phyloP scores from a whole-genome alignment of 2,113 vertebrate genomes.

The Trogon surrucura region DNA sequence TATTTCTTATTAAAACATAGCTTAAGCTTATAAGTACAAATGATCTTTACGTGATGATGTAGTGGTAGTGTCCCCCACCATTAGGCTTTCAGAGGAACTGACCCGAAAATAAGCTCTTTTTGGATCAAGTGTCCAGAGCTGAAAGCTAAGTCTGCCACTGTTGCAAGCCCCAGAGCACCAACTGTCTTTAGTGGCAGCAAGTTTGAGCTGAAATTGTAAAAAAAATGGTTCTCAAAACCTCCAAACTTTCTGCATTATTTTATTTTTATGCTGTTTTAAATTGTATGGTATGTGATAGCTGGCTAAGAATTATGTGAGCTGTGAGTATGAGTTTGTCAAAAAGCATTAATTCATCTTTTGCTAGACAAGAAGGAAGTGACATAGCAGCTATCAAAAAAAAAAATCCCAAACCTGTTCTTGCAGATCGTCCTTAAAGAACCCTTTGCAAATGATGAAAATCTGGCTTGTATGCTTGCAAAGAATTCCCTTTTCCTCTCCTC shows the following conservation, averaged over 20 bases:
- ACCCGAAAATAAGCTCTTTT: neutral
- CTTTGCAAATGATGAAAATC: neutral
- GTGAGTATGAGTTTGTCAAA: constrained; percentile 11
- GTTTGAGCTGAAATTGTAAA: neutral
- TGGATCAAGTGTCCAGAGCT: neutral
- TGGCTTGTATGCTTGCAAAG: neutral
- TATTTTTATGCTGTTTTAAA: neutral
- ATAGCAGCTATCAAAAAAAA: constrained; percentile 43
- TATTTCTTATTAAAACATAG: neutral
- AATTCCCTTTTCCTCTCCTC: neutral
- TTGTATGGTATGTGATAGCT: constrained; percentile 12
- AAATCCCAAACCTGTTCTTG: neutral
- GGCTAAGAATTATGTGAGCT: neutral
- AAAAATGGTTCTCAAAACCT: neutral
- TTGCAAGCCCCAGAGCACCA: neutral
- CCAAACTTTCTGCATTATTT: neutral
- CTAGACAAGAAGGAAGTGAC: constrained; percentile 52
- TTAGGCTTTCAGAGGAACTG: neutral
- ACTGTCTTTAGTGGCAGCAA: neutral
- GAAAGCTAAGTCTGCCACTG: neutral
- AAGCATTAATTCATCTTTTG: constrained; percentile 5
- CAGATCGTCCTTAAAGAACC: constrained; percentile 34
- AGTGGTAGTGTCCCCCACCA: neutral
- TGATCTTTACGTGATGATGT: neutral
- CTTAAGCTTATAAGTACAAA: neutral